These are phyloP conservation scores for Hyperopisus bebe DNA, from an alignment of 2,113 vertebrate genomes.

Conservation along the genomic window DNA sequence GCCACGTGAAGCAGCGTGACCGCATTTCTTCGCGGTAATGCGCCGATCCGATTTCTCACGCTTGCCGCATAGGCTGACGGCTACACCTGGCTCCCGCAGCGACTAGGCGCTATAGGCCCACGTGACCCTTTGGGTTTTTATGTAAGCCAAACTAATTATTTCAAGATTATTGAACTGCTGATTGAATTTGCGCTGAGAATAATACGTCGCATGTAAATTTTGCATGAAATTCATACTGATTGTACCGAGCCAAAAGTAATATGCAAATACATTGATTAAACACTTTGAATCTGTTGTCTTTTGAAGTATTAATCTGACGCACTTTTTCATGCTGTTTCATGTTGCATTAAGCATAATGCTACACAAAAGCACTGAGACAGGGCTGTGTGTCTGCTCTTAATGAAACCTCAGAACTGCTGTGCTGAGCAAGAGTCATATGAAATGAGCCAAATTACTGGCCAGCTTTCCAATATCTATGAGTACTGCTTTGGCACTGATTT, in stretches of 20 bases:
- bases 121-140: not conserved
- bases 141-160: not conserved
- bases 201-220: not conserved
- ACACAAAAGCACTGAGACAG: not conserved
- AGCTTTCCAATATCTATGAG: not conserved
- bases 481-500: not conserved
- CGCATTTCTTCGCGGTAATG: not conserved
- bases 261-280: not conserved
- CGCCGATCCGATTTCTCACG: not conserved
- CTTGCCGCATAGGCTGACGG: not conserved
- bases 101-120: not conserved
- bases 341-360: not conserved
- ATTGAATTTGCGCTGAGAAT: not conserved
- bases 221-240: not conserved
- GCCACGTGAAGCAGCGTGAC: not conserved
- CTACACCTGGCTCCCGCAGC: not conserved
- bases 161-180: not conserved
- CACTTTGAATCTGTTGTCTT: not conserved
- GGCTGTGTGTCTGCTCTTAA: not conserved
- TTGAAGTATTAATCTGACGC: not conserved
- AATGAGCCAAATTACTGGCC: not conserved
- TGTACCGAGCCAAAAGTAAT: not conserved
- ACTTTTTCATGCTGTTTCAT: not conserved
- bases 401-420: not conserved
- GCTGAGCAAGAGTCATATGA: not conserved